Evolutionary conservation across 1,140 invertebrate species (phyloP).

Genomic region (Drosophila orena): DNA sequence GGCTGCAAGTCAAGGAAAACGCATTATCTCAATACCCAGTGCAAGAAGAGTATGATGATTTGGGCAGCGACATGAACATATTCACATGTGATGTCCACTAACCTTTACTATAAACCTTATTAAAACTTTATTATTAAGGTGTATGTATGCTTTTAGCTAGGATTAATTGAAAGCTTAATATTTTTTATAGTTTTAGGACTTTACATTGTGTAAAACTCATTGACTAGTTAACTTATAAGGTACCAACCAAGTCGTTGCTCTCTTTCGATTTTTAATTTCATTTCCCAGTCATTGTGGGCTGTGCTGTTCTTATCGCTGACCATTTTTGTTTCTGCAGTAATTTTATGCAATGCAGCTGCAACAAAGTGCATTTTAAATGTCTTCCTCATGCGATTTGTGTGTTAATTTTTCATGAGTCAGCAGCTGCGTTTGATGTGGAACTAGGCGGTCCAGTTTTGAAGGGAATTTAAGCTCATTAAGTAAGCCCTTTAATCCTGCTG

Average conservation of each 20-base stretch:
- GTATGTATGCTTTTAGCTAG: no score
- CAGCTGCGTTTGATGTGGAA: constrained; percentile 11
- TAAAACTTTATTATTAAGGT: no score
- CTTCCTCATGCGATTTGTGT: constrained; percentile 58
- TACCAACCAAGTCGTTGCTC: constrained; percentile 1
- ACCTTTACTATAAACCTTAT: background rate
- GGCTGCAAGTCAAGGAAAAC: constrained; percentile 26
- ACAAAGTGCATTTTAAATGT: constrained; percentile 81
- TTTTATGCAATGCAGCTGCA: constrained; percentile 55
- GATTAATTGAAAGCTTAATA: no score
- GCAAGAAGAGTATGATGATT: background rate
- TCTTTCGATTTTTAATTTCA: background rate
- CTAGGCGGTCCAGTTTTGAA: constrained; percentile 8
- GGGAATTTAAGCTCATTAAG: constrained; percentile 32
- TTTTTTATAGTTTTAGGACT: no score
- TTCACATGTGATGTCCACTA: background rate
- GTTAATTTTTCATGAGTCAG: constrained; percentile 71
- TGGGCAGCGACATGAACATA: background rate
- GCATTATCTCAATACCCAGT: constrained; percentile 27
- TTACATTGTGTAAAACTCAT: no score
- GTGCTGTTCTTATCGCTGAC: constrained; percentile 40
- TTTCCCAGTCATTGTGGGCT: constrained; percentile 8
- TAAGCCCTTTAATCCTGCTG: constrained; percentile 21
- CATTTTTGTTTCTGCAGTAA: constrained; percentile 58
- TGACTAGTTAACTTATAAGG: background rate